Evolutionary conservation across 1,140 invertebrate species (phyloP).

Genomic region (Bilobella aurantiaca): DNA sequence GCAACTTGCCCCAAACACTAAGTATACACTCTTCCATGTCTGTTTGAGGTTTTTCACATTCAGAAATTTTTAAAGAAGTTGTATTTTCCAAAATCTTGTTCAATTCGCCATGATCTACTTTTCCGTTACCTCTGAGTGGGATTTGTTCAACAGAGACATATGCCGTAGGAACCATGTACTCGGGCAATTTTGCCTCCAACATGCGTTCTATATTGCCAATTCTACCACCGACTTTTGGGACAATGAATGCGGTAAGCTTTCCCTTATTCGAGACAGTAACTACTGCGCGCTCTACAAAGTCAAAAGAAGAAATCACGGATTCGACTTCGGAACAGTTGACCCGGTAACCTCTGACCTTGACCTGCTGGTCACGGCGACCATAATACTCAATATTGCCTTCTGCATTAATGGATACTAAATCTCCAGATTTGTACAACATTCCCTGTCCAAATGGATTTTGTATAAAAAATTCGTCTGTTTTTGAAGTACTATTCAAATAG

Average conservation of each 20-base stretch:
- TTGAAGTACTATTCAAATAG: neutral
- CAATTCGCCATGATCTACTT: neutral
- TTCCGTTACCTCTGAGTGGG: neutral
- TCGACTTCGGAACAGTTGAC: slow-evolving; percentile 6
- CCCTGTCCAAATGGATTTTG: neutral
- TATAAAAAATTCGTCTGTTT: neutral
- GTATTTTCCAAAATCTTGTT: neutral
- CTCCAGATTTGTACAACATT: neutral
- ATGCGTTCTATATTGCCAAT: neutral
- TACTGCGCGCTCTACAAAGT: neutral
- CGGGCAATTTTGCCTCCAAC: slow-evolving; percentile 2
- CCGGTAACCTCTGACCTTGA: slow-evolving; percentile 7
- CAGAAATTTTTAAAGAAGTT: too few relatives aligned
- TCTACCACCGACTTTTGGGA: neutral
- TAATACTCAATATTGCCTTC: neutral
- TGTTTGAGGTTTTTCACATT: too few relatives aligned
- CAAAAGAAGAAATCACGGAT: neutral
- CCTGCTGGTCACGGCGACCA: slow-evolving; percentile 4
- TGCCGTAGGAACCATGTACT: too few relatives aligned
- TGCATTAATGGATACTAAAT: neutral
- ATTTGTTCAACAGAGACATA: too few relatives aligned
- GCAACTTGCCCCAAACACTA: neutral
- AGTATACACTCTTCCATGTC: too few relatives aligned
- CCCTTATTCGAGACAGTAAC: neutral
- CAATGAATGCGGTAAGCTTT: neutral